Evolutionary conservation across 2,797 vertebrate species (phyloP), one percentile per base, ranked within the genome.

Genomic region (Coluber constrictor): DNA sequence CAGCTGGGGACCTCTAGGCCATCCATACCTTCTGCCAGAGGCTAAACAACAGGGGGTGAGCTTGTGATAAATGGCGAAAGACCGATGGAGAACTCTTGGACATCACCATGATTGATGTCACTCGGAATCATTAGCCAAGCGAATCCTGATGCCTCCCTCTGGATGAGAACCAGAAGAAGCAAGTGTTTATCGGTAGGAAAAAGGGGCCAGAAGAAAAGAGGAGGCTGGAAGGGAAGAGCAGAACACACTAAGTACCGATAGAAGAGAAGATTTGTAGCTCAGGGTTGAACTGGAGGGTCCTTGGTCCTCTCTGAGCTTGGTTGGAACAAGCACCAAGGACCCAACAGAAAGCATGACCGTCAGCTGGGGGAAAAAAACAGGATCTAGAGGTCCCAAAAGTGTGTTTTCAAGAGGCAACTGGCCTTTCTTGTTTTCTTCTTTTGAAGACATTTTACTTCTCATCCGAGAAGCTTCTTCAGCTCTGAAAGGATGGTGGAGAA

Each of bases 1-100:
- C 37, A 47, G 74, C 37, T 43, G 20, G 74, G 74, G 74, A 43
- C 74, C 74, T 47, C 47, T 83, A 23, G 20, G 23, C 9, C 9
- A 47, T 83, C 37, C 20, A 25, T 83, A 43, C 37, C 74, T 83
- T 25, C 37, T 83, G 11, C 37, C 5, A 54, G 32, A n/a, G 29
- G 63, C 57, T 5, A 29, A 32, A 32, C 79, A 90, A 27, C 88
- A 29, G 63, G 91, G 87, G 63, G 60, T 8, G 55, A 88, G 59
- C 12, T 54, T 47, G 9, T 88, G 92, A 89, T 47, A 91, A 93
- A 92, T 56, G 89, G 79, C 79, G 60, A 90, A 93, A 89, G 91
- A 93, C 61, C 54, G 15, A 29, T 1, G 23, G 90, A 86, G 79
- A 87, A 83, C 66, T 74, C 13, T 90, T 86, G 54, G n/a, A n/a